Evolutionary conservation across 2,113 vertebrate genomes (phyloP), one percentile per base, ranked within the genome.

Genomic region (Tursiops truncatus): DNA sequence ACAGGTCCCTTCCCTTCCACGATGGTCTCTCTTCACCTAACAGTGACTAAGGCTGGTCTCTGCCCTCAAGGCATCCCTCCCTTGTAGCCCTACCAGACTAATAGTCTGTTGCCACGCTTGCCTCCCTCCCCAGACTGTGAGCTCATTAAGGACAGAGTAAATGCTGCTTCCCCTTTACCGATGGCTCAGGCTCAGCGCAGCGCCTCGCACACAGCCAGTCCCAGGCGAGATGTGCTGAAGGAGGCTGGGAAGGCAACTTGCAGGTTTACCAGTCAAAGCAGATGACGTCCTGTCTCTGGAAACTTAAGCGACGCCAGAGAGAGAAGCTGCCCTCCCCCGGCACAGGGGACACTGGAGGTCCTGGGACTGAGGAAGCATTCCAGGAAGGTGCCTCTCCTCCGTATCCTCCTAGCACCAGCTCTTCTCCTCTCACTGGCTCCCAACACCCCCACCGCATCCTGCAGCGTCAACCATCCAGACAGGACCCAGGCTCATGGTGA

Each of bases 111-210:
- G 89, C 92, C 73, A 56, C 0, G 31, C 92, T 53, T 33, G 62
- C 67, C 76, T 97, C 89, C 92, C 58, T 94, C 62, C 91, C 76
- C 81, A 93, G 63, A 67, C 76, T 14, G 53, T 6, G 31, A 94
- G 86, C 90, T 97, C 89, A 92, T 93, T 88, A 95, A 94, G 87
- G 82, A 92, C 90, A 38, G 71, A 87, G 91, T 56, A 56, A 77
- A 74, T 2, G 33, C 36, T 41, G 36, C 90, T 74, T 71, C 47
- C 56, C 36, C 71, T 50, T 86, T 33, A 71, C 60, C 56, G 7
- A 3, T 10, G 2, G 33, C 96, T 71, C 60, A 21, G 81, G 65
- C 77, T 93, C 88, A 36, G 79, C 8, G 5, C 23, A 1, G 47
- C 2, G 14, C 47, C 60, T 21, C 9, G 53, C 67, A 58, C 82